phyloP scores from a whole-genome alignment of 2,888 invertebrate species.

The Bursaphelenchus okinawaensis region DNA sequence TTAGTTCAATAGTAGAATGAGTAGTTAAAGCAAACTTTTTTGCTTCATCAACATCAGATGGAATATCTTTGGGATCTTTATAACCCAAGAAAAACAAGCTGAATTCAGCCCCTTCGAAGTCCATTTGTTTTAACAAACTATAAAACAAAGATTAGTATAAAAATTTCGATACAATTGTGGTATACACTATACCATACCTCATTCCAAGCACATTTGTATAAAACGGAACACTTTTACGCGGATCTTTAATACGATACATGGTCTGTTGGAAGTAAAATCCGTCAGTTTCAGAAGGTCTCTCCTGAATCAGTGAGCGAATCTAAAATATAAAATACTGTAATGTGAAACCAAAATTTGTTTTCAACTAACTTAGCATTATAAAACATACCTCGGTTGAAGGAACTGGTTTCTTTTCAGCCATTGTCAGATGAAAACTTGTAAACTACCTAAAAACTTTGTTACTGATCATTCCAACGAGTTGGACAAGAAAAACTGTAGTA shows the following conservation, averaged over 20 bases:
- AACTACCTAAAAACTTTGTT: no score
- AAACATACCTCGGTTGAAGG: constrained; percentile 16
- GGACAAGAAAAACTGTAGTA: no score
- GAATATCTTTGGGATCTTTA: constrained; percentile 72
- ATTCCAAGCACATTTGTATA: constrained; percentile 85
- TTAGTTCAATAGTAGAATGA: constrained; percentile 81
- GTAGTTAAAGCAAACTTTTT: constrained; percentile 74
- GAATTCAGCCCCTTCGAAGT: constrained; percentile 83
- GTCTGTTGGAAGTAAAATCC: constrained; percentile 88
- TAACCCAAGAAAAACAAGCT: constrained; percentile 86
- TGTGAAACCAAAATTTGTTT: no score
- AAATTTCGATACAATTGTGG: no score
- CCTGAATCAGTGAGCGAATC: constrained; percentile 20
- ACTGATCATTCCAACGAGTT: no score
- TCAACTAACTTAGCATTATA: not conserved
- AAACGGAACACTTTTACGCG: constrained; percentile 72
- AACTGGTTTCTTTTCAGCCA: constrained; percentile 11
- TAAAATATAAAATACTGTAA: no score
- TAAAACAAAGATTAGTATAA: not conserved
- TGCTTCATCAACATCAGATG: constrained; percentile 69
- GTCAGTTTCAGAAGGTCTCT: constrained; percentile 31
- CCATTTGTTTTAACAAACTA: constrained; percentile 73
- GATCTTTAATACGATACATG: constrained; percentile 91
- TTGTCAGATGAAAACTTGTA: not conserved
- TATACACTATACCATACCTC: constrained; percentile 61